Evolutionary conservation across 2,797 vertebrate species (phyloP), one percentile per base, ranked within the genome.

Genomic region (Anas georgica): DNA sequence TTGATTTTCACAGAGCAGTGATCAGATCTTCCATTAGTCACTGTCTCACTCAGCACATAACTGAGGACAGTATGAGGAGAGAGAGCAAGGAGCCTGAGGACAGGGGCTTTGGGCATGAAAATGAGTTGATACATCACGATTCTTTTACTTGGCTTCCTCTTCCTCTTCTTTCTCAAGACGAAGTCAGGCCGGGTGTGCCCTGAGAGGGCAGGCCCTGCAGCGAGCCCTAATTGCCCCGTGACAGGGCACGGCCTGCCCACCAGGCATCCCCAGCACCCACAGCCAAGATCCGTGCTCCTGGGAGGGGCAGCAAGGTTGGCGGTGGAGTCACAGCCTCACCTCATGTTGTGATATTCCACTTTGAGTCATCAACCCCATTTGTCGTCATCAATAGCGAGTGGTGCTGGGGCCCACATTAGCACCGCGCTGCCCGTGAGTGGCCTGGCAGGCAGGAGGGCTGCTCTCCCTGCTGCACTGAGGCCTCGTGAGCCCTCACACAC

Each of bases 291-390:
- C 7, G 31, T 82, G 29, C 31, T n/a, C 33, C 29, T 1, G 17
- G n/a, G 18, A 25, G 22, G 70, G 75, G 39, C 37, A 83, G 59
- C 37, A 69, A 90, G 80, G 88, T 3, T 37, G n/a, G 28, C 0
- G 1, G 23, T 45, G 77, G 28, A 80, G 52, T 12, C 0, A 0
- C 45, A 23, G 31, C 39, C 63, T 93, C 67, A 31, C 59, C 52
- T 81, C 74, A 39, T 45, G 12, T 74, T 95, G 69, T 74, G 70
- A 89, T 91, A 93, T 95, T 85, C 95, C 88, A 13, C 58, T 96
- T 95, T 96, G 89, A 95, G 73, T 96, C 91, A 78, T 41, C 58
- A 76, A 67, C 91, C 48, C 26, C 70, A 76, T 23, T 45, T 88
- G 1, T 58, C 83, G 45, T 83, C 93, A 85, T 76, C 78, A 43